phyloP scores from a whole-genome alignment of 2,888 invertebrate species.

The Omphaloscelis lunosa region DNA sequence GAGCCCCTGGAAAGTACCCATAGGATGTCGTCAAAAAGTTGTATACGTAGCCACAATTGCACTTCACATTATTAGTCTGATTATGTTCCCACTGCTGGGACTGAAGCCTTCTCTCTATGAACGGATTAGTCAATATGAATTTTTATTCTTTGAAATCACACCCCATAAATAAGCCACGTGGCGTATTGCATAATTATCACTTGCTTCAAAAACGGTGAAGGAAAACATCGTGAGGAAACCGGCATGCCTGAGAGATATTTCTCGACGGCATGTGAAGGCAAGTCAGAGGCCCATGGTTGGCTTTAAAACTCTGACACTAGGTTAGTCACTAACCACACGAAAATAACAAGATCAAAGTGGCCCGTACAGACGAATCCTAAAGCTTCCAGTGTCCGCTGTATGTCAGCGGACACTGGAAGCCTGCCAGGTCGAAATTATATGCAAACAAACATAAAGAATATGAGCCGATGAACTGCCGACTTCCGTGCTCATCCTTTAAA shows the following conservation, averaged over 20 bases:
- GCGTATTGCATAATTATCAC: too few species aligned
- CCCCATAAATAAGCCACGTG: background rate
- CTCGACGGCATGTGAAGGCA: too few species aligned
- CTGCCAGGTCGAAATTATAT: slow-evolving; percentile 31
- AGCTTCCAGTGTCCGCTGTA: background rate
- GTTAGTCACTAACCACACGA: too few species aligned
- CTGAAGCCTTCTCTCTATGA: background rate
- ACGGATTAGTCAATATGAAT: background rate
- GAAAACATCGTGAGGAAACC: too few species aligned
- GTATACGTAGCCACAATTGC: background rate
- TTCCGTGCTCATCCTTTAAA: slow-evolving; percentile 4
- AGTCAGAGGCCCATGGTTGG: too few species aligned
- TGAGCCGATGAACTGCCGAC: slow-evolving; percentile 36
- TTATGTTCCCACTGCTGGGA: background rate
- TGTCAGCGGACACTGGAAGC: slow-evolving; percentile 6
- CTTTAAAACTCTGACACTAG: too few species aligned
- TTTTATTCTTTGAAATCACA: background rate
- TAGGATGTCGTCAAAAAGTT: background rate
- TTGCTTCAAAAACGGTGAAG: too few species aligned
- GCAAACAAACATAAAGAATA: slow-evolving; percentile 33
- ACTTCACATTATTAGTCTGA: background rate
- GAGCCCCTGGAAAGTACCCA: background rate
- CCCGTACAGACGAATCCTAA: background rate
- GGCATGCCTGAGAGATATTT: too few species aligned
- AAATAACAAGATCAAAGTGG: too few species aligned